Percentiles rank a stretch among this genome's conserved stretches.
phyloP scores from a whole-genome alignment of 2,888 invertebrate genomes.

The Slavum lentiscoides region DNA sequence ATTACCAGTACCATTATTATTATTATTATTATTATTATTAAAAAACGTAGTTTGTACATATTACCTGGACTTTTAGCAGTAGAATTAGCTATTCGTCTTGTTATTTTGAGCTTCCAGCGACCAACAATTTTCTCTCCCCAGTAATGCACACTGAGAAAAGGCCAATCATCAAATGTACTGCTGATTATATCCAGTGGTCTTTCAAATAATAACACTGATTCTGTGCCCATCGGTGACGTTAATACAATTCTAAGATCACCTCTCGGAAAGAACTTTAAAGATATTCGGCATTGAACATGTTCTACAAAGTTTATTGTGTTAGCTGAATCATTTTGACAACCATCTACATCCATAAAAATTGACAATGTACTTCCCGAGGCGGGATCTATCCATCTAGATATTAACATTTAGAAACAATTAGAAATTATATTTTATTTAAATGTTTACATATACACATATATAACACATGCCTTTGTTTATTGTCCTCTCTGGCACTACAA shows the following conservation, averaged over 20 bases:
- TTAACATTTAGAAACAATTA: constrained; percentile 19
- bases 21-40: background rate
- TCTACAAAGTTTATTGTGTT: constrained; percentile 89
- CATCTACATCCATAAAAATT: constrained; percentile 86
- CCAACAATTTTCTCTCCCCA: constrained; percentile 95
- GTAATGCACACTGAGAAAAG: constrained; percentile 96
- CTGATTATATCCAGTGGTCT: constrained; percentile 88
- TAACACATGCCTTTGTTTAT: constrained; percentile 68
- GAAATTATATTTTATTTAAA: background rate
- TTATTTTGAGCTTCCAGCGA: constrained; percentile 81
- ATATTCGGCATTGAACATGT: constrained; percentile 96
- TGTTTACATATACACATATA: background rate
- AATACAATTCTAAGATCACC: constrained; percentile 87
- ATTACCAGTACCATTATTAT: no score
- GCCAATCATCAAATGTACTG: constrained; percentile 97
- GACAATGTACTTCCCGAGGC: constrained; percentile 74
- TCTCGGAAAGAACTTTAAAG: constrained; percentile 88
- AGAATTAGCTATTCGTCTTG: constrained; percentile 61
- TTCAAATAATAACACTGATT: constrained; percentile 89
- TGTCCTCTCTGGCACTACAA: constrained; percentile 87
- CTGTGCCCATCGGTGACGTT: constrained; percentile 91
- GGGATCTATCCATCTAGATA: constrained; percentile 69
- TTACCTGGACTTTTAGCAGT: constrained; percentile 58
- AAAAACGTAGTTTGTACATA: background rate
- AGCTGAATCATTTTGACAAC: constrained; percentile 78